Base-by-base conservation (phyloP, 1,140 invertebrate species). In the Vanessa tameamea region DNA sequence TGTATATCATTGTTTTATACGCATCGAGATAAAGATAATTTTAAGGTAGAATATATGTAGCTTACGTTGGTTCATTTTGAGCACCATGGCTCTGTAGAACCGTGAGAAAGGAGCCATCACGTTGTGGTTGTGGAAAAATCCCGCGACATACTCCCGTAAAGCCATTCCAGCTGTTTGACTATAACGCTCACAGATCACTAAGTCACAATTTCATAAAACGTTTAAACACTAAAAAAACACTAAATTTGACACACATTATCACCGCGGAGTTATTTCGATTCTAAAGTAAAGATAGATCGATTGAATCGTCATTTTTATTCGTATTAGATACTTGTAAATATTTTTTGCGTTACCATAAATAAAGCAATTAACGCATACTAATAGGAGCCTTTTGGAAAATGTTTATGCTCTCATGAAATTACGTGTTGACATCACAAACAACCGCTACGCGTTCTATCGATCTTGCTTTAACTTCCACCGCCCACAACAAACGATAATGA, bases 171-270 rank as follows among this genome's bases (percentile, higher is more conserved):
- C 16, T 37, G 53, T 70, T 64, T 64, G 20, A 20, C 50, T 69
- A 61, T 68, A 69, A 69, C 57, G 70, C 64, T 50, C 76, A 79
- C 68, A 64, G 80, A 75, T 79, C 70, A 78, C 70, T 59, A 61
- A 69, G 75, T 84, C 79, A 84, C 77, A 66, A 77, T 75, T 64
- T 72, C 73, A 78, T 72, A 73, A 68, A 78, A 76, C 76, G 76
- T 84, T 83, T 87, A 85, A 61, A 81, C 81, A 85, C 76, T 84
- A 86, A 82, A 82, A 84, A 77, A 85, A 87, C 83, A 83, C 83
- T 88, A 90, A 86, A 90, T 92, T 92, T 92, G 89, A 91, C 89
- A 91, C 89, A 86, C 88, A 91, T 89, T 89, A 91, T 91, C 87
- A 90, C 89, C 83, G 79, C 72, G 78, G 69, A 82, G 74, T 81